Evolutionary conservation across 1,140 invertebrate species (phyloP).

Genomic region (Zaprionus nigranus): DNA sequence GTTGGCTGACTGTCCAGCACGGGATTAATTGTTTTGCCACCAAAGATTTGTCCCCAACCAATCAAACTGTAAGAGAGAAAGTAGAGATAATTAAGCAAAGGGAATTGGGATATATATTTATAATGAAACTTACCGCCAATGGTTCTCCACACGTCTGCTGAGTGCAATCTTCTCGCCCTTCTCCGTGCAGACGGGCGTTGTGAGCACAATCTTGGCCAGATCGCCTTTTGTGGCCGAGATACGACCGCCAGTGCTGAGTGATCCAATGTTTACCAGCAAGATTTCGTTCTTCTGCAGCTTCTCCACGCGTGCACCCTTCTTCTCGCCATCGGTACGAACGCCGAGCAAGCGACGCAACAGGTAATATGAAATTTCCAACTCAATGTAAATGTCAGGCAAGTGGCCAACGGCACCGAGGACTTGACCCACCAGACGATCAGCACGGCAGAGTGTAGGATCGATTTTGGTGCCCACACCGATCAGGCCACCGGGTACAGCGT

Average conservation of each 20-base stretch:
- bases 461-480: conserved; percentile 99
- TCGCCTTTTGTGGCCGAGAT: conserved; percentile 98
- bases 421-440: conserved; percentile 99
- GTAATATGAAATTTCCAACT: conserved; percentile 99
- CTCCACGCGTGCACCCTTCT: conserved; percentile 98
- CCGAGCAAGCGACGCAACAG: conserved; percentile 97
- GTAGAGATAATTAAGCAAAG: neutral
- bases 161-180: conserved; percentile 99
- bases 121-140: conserved; percentile 93
- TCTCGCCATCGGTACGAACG: conserved; percentile 99
- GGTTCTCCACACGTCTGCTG: conserved; percentile 98
- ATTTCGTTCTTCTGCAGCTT: conserved; percentile 95
- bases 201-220: conserved; percentile 98
- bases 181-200: conserved; percentile 99
- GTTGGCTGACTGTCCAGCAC: conserved; percentile 69
- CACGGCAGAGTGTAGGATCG: conserved; percentile 98
- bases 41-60: conserved; percentile 98
- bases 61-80: conserved; percentile 89
- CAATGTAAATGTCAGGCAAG: conserved; percentile 98
- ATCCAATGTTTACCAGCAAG: conserved; percentile 99
- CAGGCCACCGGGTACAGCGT: conserved; percentile 98
- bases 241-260: conserved; percentile 98
- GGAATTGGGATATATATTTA: neutral
- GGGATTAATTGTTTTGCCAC: conserved; percentile 88
- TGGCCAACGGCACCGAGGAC: conserved; percentile 98